phyloP scores from a whole-genome alignment of 2,888 invertebrate genomes.

The Brachynemurus nebulosus region DNA sequence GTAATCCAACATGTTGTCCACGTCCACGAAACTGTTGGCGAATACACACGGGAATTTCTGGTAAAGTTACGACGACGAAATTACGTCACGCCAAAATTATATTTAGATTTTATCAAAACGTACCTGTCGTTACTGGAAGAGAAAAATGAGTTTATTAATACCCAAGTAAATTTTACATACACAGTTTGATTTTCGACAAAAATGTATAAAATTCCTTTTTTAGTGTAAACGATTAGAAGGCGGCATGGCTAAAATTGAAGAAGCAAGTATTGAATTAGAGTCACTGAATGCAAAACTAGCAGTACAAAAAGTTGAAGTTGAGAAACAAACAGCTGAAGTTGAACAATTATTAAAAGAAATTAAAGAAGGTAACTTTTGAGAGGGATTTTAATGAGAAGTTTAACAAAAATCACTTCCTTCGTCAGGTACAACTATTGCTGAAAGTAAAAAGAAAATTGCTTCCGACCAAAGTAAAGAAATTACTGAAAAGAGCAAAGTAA shows the following conservation, averaged over 20 bases:
- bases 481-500: slow-evolving; percentile 65
- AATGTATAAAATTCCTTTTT: slow-evolving; percentile 12
- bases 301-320: slow-evolving; percentile 69
- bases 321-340: slow-evolving; percentile 68
- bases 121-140: slow-evolving; percentile 65
- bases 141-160: slow-evolving; percentile 44
- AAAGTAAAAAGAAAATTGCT: slow-evolving; percentile 65
- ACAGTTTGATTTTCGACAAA: slow-evolving; percentile 3
- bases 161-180: slow-evolving; percentile 29
- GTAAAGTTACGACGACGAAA: slow-evolving; percentile 63
- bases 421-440: slow-evolving; percentile 51
- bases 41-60: slow-evolving; percentile 58
- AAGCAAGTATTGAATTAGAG: slow-evolving; percentile 69
- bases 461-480: slow-evolving; percentile 69
- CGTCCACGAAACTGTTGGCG: slow-evolving; percentile 62
- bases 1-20: slow-evolving; percentile 78
- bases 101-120: slow-evolving; percentile 70
- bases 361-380: slow-evolving; percentile 49
- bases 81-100: slow-evolving; percentile 86
- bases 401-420: background rate
- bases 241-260: slow-evolving; percentile 70
- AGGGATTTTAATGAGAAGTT: too few species aligned
- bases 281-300: slow-evolving; percentile 68
- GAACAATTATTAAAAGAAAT: slow-evolving; percentile 66
- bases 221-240: slow-evolving; percentile 56